phyloP scores from a whole-genome alignment of 2,113 vertebrate species.

The Paradoxurus hermaphroditus region DNA sequence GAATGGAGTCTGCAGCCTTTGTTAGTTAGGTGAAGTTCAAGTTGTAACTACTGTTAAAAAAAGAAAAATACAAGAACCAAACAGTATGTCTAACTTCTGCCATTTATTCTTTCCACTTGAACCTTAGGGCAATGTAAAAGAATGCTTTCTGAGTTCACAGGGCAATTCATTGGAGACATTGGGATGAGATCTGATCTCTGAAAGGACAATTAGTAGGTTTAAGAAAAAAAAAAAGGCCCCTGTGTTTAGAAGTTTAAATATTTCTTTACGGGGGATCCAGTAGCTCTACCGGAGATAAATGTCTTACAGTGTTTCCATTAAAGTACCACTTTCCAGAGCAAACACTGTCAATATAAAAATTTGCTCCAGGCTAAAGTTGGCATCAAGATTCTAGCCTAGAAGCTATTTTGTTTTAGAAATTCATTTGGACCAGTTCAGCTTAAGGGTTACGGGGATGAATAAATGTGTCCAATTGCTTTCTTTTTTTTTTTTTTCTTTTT shows the following conservation, averaged over 20 bases:
- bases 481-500: neutral
- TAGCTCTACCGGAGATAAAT: slow-evolving; percentile 52
- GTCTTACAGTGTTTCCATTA: slow-evolving; percentile 49
- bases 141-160: slow-evolving; percentile 69
- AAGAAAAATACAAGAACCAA: slow-evolving; percentile 82
- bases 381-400: slow-evolving; percentile 56
- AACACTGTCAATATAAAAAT: slow-evolving; percentile 65
- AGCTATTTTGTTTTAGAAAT: slow-evolving; percentile 72
- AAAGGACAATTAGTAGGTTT: neutral
- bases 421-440: slow-evolving; percentile 43
- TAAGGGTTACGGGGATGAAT: neutral
- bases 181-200: slow-evolving; percentile 48
- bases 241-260: slow-evolving; percentile 65
- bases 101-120: slow-evolving; percentile 81
- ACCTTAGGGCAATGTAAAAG: slow-evolving; percentile 77
- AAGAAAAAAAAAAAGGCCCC: slow-evolving; percentile 50
- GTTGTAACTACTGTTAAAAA: slow-evolving; percentile 91
- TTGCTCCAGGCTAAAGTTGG: slow-evolving; percentile 66
- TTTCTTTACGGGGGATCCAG: slow-evolving; percentile 60
- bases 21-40: slow-evolving; percentile 93
- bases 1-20: slow-evolving; percentile 92
- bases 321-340: slow-evolving; percentile 64
- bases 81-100: slow-evolving; percentile 80
- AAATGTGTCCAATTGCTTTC: neutral
- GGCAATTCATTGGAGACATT: slow-evolving; percentile 66